These are phyloP conservation scores for Pyrocephalus nanus DNA, from an alignment of 2,797 vertebrate genomes.

Conservation along the genomic window DNA sequence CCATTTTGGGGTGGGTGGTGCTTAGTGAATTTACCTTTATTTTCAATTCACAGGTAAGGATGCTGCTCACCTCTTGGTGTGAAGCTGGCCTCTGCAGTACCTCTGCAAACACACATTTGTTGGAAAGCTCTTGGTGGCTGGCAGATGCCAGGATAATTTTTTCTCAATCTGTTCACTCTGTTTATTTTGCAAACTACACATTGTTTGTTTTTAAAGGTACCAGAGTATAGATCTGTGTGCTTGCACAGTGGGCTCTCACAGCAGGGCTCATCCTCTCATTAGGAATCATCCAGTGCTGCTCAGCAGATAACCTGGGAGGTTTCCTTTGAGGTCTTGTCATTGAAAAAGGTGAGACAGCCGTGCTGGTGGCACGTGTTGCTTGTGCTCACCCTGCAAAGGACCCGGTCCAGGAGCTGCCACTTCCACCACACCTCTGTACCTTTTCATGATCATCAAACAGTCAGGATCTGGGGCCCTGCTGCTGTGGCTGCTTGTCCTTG, in stretches of 20 bases:
- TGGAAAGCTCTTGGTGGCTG: not conserved
- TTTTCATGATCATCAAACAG: not conserved
- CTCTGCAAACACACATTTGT: not conserved
- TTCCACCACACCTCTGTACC: not conserved
- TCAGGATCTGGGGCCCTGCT: not conserved
- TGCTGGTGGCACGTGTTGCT: fast-evolving
- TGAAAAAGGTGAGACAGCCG: not conserved
- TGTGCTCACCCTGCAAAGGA: not conserved
- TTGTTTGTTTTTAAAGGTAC: not conserved
- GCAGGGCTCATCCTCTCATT: not conserved
- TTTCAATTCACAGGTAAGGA: not conserved
- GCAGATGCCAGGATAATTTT: not conserved
- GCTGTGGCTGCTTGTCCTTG: not conserved
- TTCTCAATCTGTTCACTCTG: not conserved
- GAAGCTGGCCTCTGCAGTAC: not conserved
- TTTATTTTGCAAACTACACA: not conserved
- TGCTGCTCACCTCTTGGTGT: not conserved
- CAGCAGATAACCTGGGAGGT: not conserved
- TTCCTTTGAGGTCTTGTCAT: not conserved
- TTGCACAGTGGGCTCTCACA: not conserved
- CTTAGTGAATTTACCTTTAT: not conserved
- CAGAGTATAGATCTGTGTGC: not conserved
- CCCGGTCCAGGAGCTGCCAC: not conserved
- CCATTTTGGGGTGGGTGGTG: not conserved
- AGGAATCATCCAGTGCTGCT: not conserved